Base-by-base conservation (phyloP, 2,888 invertebrate genomes). In the Periphyllus acericola region DNA sequence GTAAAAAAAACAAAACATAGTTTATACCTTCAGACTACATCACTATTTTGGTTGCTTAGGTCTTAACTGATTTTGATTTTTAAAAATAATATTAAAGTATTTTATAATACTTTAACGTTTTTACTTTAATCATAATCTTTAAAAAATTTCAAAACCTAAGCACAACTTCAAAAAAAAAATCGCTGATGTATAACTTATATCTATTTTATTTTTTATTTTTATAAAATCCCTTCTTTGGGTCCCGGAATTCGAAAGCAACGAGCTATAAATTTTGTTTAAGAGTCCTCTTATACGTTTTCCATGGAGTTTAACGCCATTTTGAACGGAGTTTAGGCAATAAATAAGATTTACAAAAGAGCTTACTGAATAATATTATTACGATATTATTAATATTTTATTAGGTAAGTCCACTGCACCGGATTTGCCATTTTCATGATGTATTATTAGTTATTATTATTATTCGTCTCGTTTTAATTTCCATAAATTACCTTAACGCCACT, bases 231-330 rank as follows among this genome's bases (percentile, higher is more conserved):
- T 46, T 52, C 19, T 1, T 19, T 17, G 17, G 21, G 75, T 83
- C 17, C 29, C 6, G 8, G 55, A 9, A 36, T 36, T 3, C 25
- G 32, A 76, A 66, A 46, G 5, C 34, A 52, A 85, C 32, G 4
- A 32, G 76, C 66, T 85, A 68, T 85, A 78, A 46, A 85, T 85
- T 78, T 78, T 25, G 46, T 78, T 68, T 32, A 85, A 78, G 29
- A 85, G 52, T 76, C 66, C 29, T 66, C 6, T 3, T 40, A 19
- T 25, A 60, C 21, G 19, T 29, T 36, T 72, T 72, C 11, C 34
- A 34, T 17, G 9, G 19, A 34, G 60, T 36, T 75, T 29, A 29
- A 83, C 34, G 75, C 3, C 55, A 34, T 78, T 82, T 76, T 25
- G n/a, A 19, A 78, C 46, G 34, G 6, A 29, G 6, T 1, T 52